Base-by-base conservation (phyloP, 1,140 invertebrate species). In the Drosophila watanabei region DNA sequence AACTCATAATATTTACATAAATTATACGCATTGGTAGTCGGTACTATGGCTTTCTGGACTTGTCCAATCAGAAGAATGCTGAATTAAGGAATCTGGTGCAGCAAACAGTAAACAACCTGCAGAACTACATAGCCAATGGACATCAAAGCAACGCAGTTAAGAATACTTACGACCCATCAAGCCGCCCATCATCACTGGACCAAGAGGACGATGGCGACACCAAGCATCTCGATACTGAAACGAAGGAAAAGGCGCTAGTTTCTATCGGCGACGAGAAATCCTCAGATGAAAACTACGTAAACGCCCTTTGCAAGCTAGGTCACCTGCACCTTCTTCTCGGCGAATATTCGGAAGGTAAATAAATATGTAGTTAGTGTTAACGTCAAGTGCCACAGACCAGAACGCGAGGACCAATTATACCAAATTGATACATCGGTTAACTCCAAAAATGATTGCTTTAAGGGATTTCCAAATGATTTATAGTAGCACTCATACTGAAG, bases 251-350 rank as follows among this genome's bases (percentile, higher is more conserved):
- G 20, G 43, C 14, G 10, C 7, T 52, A 13, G 30, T 37, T 18
- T 14, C 48, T 8, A n/a, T 43, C n/a, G 48, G 16, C 10, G 52
- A 65, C 10, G 54, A 58, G 0, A 41, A 58, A 46, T 3, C 18
- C 0, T 35, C 33, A 9, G 72, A 71, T 20, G 37, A 33, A 28
- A 33, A 73, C 13, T 46, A 71, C 2, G 54, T 35, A 13, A 97
- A 97, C 93, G 98, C 98, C 13, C 98, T 97, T 92, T 98, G 98
- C 85, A 98, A 98, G 94, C 94, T 99, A 32, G 98, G 98, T 3
- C 98, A 99, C 94, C 97, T 98, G 91, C 97, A 98, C 94, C 94
- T 99, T 8, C 94, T 99, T 1, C 94, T 98, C 6, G 97, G 98
- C 94, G 97, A 99, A 93, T 98, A 97, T 94, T 94, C 95, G 32